Evolutionary conservation across 1,140 invertebrate genomes (phyloP), one percentile per base, ranked within the genome.

Genomic region (Ceratitis capitata): DNA sequence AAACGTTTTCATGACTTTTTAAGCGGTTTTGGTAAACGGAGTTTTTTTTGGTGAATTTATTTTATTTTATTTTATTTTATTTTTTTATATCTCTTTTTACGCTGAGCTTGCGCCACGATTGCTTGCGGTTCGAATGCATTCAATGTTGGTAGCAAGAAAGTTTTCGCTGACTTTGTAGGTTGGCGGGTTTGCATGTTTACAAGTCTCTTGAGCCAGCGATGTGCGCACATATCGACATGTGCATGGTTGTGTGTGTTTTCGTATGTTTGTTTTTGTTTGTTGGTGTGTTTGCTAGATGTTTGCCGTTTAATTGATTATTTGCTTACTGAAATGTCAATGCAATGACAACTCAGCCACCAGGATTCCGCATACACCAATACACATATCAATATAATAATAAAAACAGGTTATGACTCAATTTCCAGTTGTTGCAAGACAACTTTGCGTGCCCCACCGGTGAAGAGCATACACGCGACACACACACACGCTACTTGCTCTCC

Each of bases 221-320:
- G 58, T 61, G 14, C 7, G 12, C 10, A 9, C 23, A n/a, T 58
- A 58, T 26, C 3, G 1, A 56, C 19, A n/a, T 56, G 23, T 26
- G 26, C 14, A 32, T 61, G 56, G 5, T 10, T 23, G 58, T 23
- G 12, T 61, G 61, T 53, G n/a, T 16, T 16, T 16, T 61, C 56
- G 26, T n/a, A 3, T 29, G n/a, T 26, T 0, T 5, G 56, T 12
- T 10, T 61, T 9, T 56, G 26, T 45, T 78, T 78, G 69, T 23
- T 39, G 9, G 69, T 26, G n/a, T 35, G 69, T 45, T 78, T 45
- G 39, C 69, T 26, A n/a, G 10, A 78, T 78, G 69, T 78, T 78
- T 78, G 69, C 69, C 39, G 69, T 78, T 78, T 78, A 78, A 78
- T 78, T 78, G 69, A 78, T 78, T 78, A 78, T 78, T 78, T 78